Evolutionary conservation across 2,888 invertebrate genomes (phyloP).

Genomic region (Ophion obscuratus): DNA sequence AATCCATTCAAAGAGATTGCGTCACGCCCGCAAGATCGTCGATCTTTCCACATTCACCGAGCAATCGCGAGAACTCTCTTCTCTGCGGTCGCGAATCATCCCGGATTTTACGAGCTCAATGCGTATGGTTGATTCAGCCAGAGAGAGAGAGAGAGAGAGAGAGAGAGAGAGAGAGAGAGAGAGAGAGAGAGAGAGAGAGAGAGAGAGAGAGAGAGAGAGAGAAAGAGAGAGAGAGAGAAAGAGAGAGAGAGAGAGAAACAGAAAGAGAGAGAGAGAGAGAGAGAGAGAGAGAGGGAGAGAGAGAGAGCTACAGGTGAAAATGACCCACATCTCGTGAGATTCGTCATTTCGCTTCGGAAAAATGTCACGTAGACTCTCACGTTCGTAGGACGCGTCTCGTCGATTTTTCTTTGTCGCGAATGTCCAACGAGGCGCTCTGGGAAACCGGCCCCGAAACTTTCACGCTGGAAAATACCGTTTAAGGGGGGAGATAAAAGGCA

Average conservation of each 20-base stretch:
- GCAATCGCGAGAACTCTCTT: slow-evolving; percentile 33
- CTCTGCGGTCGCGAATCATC: slow-evolving; percentile 7
- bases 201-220: slow-evolving; percentile 3
- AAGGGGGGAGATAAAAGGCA: not conserved
- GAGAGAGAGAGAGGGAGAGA: slow-evolving; percentile 10
- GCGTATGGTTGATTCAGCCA: not conserved
- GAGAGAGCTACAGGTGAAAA: slow-evolving; percentile 50
- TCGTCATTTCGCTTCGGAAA: slow-evolving; percentile 44
- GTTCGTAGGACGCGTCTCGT: not conserved
- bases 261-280: not conserved
- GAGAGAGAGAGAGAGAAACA: slow-evolving; percentile 3
- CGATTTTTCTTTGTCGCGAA: slow-evolving; percentile 4
- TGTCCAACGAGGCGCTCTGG: not conserved
- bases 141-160: not conserved
- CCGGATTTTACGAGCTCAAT: slow-evolving; percentile 18
- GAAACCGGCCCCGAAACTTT: slow-evolving; percentile 14
- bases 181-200: slow-evolving; percentile 1
- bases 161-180: not conserved
- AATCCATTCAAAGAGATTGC: slow-evolving; percentile 39
- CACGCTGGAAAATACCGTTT: slow-evolving; percentile 4
- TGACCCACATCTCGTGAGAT: slow-evolving; percentile 54
- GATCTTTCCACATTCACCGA: slow-evolving; percentile 18
- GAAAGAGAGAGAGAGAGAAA: slow-evolving; percentile 5
- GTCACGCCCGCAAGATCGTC: slow-evolving; percentile 34
- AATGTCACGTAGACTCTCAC: slow-evolving; percentile 32